A percentile compares a stretch with the other conserved stretches of the same genome.
These are phyloP conservation scores for Leptopilina boulardi DNA, from an alignment of 1,140 invertebrate genomes.

Conservation along the genomic window DNA sequence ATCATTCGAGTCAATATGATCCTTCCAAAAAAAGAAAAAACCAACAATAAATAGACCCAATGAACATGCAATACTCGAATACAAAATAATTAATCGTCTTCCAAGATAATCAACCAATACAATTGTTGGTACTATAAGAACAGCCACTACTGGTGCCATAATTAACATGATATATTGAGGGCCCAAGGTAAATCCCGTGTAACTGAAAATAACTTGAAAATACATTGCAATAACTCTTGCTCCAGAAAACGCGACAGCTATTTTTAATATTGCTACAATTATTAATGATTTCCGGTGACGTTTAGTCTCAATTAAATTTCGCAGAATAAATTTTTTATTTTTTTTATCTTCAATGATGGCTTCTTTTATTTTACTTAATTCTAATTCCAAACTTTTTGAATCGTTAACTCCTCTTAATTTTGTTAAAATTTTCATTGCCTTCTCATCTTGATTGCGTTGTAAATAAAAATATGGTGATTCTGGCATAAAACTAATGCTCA, in stretches of 20 bases:
- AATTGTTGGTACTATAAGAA: background rate
- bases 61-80: background rate
- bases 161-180: background rate
- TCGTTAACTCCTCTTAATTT: constrained; percentile 66
- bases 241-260: background rate
- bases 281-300: constrained; percentile 7
- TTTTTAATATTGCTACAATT: background rate
- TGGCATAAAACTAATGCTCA: constrained; percentile 83
- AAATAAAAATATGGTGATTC: constrained; percentile 79
- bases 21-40: background rate
- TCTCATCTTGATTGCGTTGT: constrained; percentile 61
- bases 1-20: background rate
- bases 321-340: background rate
- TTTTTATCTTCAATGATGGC: background rate
- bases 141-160: background rate
- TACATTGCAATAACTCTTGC: background rate
- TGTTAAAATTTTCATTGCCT: constrained; percentile 71
- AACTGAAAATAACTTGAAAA: constrained; percentile 8
- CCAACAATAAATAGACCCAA: background rate
- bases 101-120: background rate
- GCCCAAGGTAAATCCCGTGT: background rate
- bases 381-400: background rate
- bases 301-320: background rate
- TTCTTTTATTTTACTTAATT: constrained; percentile 4
- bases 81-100: background rate